Conservation (phyloP, 1,140 invertebrate species). For the Nasonia longicornis region DNA sequence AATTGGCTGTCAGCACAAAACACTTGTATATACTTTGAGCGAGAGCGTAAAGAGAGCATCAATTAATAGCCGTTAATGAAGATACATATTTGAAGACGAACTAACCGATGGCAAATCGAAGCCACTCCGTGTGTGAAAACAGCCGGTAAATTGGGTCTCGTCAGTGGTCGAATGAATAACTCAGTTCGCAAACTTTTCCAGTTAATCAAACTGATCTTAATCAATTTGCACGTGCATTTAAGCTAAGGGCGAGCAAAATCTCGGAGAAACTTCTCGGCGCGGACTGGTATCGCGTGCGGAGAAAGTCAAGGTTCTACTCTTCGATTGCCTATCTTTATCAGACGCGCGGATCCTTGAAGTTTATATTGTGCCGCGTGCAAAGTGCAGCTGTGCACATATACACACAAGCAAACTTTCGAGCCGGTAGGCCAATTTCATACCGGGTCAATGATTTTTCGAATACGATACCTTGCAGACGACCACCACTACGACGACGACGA, state of each 20-base stretch:
- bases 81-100: background rate
- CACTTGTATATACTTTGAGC: background rate
- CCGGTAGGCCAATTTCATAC: background rate
- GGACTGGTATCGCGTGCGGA: constrained; percentile 8
- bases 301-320: constrained; percentile 30
- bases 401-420: background rate
- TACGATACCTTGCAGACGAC: constrained; percentile 33
- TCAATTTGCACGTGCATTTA: constrained; percentile 16
- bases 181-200: constrained; percentile 24
- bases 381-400: background rate
- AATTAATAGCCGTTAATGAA: background rate
- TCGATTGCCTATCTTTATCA: constrained; percentile 17
- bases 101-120: background rate
- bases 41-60: background rate
- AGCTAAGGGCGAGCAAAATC: background rate
- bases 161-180: constrained; percentile 2
- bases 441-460: constrained; percentile 19
- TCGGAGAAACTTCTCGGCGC: background rate
- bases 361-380: background rate
- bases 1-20: background rate
- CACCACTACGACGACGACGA: constrained; percentile 53
- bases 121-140: background rate
- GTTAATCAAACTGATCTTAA: constrained; percentile 33
- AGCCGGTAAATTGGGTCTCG: background rate
- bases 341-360: constrained; percentile 17